Percentiles rank a stretch among this genome's conserved stretches.
phyloP scores from a whole-genome alignment of 2,888 invertebrate species.

The Cyrtodaria siliqua region DNA sequence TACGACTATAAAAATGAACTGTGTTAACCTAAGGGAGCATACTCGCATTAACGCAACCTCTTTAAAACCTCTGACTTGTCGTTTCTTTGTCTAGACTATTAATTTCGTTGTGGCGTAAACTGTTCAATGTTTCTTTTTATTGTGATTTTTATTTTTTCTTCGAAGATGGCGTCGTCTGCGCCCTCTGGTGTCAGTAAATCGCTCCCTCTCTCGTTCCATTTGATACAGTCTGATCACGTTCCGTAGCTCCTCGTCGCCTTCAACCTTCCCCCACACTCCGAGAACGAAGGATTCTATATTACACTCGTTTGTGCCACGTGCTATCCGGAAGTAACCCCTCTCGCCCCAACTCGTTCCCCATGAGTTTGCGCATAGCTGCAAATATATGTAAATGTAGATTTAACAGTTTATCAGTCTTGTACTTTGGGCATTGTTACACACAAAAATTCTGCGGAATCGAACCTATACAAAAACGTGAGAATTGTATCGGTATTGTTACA shows the following conservation, averaged over 20 bases:
- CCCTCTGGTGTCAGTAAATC: slow-evolving; percentile 13
- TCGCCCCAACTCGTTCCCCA: slow-evolving; percentile 98
- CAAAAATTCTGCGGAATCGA: too few relatives aligned
- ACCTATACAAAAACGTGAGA: too few relatives aligned
- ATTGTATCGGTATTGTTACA: too few relatives aligned
- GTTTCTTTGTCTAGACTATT: too few relatives aligned
- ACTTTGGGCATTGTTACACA: too few relatives aligned
- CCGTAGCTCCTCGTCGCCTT: slow-evolving; percentile 64
- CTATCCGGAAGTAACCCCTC: slow-evolving; percentile 95
- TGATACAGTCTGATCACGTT: slow-evolving; percentile 41
- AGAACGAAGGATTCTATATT: slow-evolving; percentile 96
- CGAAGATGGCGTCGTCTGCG: slow-evolving; percentile 13
- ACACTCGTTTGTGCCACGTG: slow-evolving; percentile 94
- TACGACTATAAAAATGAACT: too few relatives aligned
- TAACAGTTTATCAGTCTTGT: too few relatives aligned
- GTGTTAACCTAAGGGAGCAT: too few relatives aligned
- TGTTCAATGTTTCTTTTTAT: background rate
- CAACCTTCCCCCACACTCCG: slow-evolving; percentile 89
- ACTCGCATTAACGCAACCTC: too few relatives aligned
- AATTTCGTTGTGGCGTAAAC: too few relatives aligned
- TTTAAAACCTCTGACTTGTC: too few relatives aligned
- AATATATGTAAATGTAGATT: too few relatives aligned
- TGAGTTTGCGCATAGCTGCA: slow-evolving; percentile 95
- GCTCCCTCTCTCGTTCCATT: slow-evolving; percentile 49
- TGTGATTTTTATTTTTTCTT: slow-evolving; percentile 1